A percentile compares a stretch with the other conserved stretches of the same genome.
phyloP scores from a whole-genome alignment of 2,888 invertebrate genomes.

The Theretra japonica region DNA sequence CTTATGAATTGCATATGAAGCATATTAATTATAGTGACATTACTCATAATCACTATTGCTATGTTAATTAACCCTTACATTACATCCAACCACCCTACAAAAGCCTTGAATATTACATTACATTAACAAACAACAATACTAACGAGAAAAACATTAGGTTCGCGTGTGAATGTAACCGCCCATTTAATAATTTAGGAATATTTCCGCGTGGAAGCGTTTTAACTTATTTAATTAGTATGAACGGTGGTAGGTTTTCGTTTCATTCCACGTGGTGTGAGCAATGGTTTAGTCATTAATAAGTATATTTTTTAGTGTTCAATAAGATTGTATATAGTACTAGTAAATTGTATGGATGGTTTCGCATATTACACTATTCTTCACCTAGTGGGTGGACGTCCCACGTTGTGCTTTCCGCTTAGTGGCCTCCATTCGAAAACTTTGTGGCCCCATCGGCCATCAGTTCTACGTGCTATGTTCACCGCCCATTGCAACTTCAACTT shows the following conservation, averaged over 20 bases:
- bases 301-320: not conserved
- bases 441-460: no score
- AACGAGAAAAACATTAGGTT: slow-evolving; percentile 12
- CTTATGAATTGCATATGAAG: not conserved
- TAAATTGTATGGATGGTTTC: no score
- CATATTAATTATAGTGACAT: not conserved
- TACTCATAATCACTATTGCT: not conserved
- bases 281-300: not conserved
- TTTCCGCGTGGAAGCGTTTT: slow-evolving; percentile 13
- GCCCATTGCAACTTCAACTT: no score
- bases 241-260: not conserved
- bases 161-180: slow-evolving; percentile 1
- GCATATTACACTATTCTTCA: no score
- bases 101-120: slow-evolving; percentile 2
- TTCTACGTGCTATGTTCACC: no score
- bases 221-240: not conserved
- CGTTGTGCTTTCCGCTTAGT: no score
- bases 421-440: no score
- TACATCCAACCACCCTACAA: not conserved
- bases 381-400: no score
- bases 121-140: not conserved
- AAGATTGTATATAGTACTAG: no score
- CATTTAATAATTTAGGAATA: slow-evolving; percentile 1
- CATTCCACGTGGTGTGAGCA: not conserved
- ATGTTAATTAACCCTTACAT: not conserved